Evolutionary conservation across 2,888 invertebrate genomes (phyloP), one percentile per base, ranked within the genome.

Genomic region (Lydus trimaculatus): DNA sequence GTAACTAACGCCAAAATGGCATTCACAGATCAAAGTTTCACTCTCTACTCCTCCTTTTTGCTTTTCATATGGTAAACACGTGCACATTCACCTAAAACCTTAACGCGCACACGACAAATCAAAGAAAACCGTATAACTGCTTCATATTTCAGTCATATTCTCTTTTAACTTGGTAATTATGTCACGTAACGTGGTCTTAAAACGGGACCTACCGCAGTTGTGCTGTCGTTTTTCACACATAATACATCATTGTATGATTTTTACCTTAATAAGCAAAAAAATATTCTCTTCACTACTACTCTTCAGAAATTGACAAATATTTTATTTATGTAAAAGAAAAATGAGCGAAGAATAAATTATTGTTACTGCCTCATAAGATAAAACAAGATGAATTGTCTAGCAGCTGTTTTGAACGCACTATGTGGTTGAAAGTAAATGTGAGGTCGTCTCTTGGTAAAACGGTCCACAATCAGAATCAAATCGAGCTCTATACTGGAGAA

Each of bases 1-100:
- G 69, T 69, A 69, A 64, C 71, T 66, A 67, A 71, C 65, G 58
- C 70, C 63, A 67, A 71, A 71, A 71, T 69, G 71, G 73, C 71
- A 70, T 71, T 63, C 62, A 52, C 61, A 59, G 67, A 70, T 72
- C 73, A 71, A 70, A 71, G 67, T 70, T 66, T 8, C 4, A 28
- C 56, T 23, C 52, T 4, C 52, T 23, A 23, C 66, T 59, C 65
- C 63, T 61, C 69, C 39, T 69, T 68, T n/a, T 65, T 67, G 36
- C 33, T 20, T 64, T 65, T 69, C 73, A 73, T 60, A 71, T 73
- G 73, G 64, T 52, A 63, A 66, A 71, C 73, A 71, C 66, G 70
- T 73, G 73, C 71, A 13, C 52, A 25, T 48, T 17, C 48, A 63
- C 64, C 66, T 52, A 62, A 62, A 62, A 67, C 59, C n/a, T 33